phyloP scores from a whole-genome alignment of 2,113 vertebrate genomes.

The Caretta caretta region DNA sequence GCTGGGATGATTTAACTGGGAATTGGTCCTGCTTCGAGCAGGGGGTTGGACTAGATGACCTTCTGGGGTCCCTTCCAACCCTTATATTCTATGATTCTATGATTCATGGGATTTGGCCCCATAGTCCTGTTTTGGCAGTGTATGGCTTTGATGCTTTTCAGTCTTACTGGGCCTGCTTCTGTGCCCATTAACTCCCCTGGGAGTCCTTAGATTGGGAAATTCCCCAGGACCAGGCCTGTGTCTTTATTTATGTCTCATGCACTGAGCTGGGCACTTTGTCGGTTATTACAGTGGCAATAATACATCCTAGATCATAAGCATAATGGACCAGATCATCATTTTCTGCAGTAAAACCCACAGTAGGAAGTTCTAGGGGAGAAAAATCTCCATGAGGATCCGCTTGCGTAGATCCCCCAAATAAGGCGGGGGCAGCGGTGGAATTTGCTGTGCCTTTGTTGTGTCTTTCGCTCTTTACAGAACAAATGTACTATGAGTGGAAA shows the following conservation, averaged over 20 bases:
- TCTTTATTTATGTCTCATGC: not conserved
- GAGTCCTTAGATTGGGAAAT: not conserved
- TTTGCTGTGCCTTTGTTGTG: not conserved
- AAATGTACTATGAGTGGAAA: not conserved
- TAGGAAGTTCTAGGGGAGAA: not conserved
- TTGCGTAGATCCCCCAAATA: rapidly evolving
- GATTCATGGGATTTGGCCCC: rapidly evolving
- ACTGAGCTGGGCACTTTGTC: not conserved
- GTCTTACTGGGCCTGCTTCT: not conserved
- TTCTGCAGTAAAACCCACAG: not conserved
- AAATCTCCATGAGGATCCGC: not conserved
- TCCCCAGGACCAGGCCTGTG: not conserved
- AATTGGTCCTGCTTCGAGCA: too few relatives aligned
- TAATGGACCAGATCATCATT: not conserved
- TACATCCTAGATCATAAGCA: not conserved
- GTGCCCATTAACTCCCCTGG: not conserved
- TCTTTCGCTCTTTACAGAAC: not conserved
- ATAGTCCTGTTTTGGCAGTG: not conserved
- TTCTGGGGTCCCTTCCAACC: too few relatives aligned
- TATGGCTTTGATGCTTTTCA: not conserved
- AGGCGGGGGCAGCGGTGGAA: rapidly evolving
- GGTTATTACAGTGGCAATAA: not conserved
- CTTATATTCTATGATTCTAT: too few relatives aligned
- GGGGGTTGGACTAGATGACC: too few relatives aligned
- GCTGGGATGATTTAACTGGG: too few relatives aligned